These are phyloP conservation scores for Lucilia sericata DNA, from an alignment of 1,140 invertebrate species.

Conservation along the genomic window DNA sequence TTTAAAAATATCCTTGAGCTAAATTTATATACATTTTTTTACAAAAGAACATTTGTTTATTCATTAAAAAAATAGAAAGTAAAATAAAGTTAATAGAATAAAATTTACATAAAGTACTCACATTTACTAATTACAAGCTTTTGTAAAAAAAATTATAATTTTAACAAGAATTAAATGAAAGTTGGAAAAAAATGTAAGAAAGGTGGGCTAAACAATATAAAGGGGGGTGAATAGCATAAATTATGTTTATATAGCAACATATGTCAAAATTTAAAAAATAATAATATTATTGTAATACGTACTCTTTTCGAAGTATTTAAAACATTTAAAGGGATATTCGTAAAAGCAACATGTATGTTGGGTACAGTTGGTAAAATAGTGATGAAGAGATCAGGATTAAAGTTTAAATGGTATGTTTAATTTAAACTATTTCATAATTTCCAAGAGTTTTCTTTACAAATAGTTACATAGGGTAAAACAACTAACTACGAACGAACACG, in stretches of 20 bases:
- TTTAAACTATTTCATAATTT: too few species aligned
- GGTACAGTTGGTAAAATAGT: too few species aligned
- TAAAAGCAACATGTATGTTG: too few species aligned
- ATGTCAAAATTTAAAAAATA: conserved; percentile 35
- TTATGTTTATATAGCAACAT: conserved; percentile 37
- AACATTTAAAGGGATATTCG: too few species aligned
- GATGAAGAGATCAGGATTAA: too few species aligned
- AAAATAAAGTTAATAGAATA: conserved; percentile 6
- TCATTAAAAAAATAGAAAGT: background rate
- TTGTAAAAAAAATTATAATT: conserved; percentile 9
- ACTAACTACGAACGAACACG: too few species aligned
- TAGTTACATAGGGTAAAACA: too few species aligned
- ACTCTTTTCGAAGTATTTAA: background rate
- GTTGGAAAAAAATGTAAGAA: background rate
- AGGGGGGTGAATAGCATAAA: background rate
- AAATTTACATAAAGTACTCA: conserved; percentile 4
- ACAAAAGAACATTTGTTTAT: background rate
- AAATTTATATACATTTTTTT: background rate
- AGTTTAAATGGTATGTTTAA: too few species aligned
- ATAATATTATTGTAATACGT: background rate
- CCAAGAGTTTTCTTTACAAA: too few species aligned
- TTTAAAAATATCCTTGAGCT: conserved; percentile 14
- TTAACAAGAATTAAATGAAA: background rate
- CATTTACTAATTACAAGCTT: conserved; percentile 14
- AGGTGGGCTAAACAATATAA: background rate